phyloP scores from a whole-genome alignment of 2,797 vertebrate genomes.

The Odontamblyopus lacepedii region DNA sequence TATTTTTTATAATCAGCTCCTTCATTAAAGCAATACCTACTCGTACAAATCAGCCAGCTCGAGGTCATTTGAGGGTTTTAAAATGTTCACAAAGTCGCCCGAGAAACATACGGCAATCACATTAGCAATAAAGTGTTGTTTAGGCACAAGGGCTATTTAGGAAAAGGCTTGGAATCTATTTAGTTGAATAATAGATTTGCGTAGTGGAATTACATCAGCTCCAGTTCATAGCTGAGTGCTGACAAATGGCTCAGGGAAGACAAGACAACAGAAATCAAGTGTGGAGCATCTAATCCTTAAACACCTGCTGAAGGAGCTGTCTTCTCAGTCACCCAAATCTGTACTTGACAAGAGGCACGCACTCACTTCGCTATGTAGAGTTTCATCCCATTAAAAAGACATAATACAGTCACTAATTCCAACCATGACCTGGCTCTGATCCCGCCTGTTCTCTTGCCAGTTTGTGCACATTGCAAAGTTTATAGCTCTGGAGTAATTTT shows the following conservation, averaged over 20 bases:
- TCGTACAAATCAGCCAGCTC: constrained; percentile 34
- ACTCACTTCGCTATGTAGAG: not conserved
- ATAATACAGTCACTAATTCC: constrained; percentile 9
- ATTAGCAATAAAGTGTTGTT: constrained; percentile 26
- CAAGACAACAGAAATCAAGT: constrained; percentile 24
- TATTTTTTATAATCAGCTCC: constrained; percentile 62
- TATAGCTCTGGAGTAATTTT: constrained; percentile 36
- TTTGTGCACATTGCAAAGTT: constrained; percentile 25
- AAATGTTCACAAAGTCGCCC: constrained; percentile 25
- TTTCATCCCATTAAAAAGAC: constrained; percentile 17
- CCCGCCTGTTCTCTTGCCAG: constrained; percentile 19
- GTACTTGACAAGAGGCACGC: constrained; percentile 16
- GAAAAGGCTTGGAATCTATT: constrained; percentile 10
- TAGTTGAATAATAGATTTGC: constrained; percentile 11
- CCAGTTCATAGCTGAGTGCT: constrained; percentile 33
- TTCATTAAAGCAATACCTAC: constrained; percentile 49
- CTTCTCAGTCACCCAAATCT: constrained; percentile 2
- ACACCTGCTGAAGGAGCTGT: constrained; percentile 12
- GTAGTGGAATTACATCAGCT: constrained; percentile 15
- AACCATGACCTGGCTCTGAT: constrained; percentile 27
- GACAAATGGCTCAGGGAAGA: constrained; percentile 18
- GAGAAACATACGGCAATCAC: constrained; percentile 49
- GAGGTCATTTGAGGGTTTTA: constrained; percentile 33
- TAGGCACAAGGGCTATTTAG: constrained; percentile 8
- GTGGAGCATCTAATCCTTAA: constrained; percentile 22